These are phyloP conservation scores for Babyrousa celebensis DNA, from an alignment of 2,797 vertebrate species.

Conservation along the genomic window DNA sequence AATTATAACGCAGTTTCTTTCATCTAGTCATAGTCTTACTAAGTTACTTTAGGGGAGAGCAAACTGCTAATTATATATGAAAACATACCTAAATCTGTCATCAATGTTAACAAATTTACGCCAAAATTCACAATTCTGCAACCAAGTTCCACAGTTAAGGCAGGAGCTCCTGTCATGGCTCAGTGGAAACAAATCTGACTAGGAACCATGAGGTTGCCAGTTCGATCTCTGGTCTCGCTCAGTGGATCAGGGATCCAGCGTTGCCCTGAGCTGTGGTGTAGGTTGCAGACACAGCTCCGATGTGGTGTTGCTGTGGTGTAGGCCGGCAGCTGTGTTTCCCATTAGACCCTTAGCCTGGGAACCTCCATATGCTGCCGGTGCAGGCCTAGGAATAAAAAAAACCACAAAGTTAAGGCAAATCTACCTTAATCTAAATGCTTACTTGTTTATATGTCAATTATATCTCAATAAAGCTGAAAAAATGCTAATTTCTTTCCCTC, in stretches of 20 bases:
- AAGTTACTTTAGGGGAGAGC: slow-evolving; percentile 27
- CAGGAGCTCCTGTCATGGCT: neutral
- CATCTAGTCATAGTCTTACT: slow-evolving; percentile 8
- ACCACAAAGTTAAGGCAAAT: slow-evolving; percentile 16
- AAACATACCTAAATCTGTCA: slow-evolving; percentile 38
- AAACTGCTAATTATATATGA: neutral
- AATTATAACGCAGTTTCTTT: slow-evolving; percentile 56
- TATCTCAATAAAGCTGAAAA: neutral
- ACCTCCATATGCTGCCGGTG: too few relatives aligned
- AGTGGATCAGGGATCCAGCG: too few relatives aligned
- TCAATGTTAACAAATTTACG: slow-evolving; percentile 12
- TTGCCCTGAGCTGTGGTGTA: too few relatives aligned
- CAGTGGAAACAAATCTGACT: too few relatives aligned
- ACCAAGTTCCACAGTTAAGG: slow-evolving; percentile 38
- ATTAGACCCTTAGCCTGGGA: too few relatives aligned
- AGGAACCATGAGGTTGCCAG: too few relatives aligned
- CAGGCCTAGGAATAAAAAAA: too few relatives aligned
- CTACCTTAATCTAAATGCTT: slow-evolving; percentile 26
- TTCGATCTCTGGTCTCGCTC: too few relatives aligned
- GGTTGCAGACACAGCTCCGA: too few relatives aligned
- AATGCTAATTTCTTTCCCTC: neutral
- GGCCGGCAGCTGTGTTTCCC: too few relatives aligned
- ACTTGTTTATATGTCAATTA: neutral
- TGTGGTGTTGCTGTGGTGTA: too few relatives aligned
- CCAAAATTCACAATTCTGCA: slow-evolving; percentile 15